These are phyloP conservation scores for Parnassius glacialis DNA, from an alignment of 2,888 invertebrate species.

Conservation along the genomic window DNA sequence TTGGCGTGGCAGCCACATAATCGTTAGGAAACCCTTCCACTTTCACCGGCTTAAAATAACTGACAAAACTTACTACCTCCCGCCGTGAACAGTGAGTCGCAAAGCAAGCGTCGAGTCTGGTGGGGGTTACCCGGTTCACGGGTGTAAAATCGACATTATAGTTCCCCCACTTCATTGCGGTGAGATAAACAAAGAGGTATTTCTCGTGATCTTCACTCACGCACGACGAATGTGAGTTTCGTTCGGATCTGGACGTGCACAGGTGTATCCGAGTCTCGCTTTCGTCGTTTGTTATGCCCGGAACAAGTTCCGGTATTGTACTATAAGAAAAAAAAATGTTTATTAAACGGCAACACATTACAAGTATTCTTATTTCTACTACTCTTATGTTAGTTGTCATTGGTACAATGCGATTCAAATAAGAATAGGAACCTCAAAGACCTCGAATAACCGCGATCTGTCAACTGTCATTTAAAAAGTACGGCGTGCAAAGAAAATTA, in stretches of 20 bases:
- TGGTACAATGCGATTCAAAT: no score
- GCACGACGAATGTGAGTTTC: conserved; percentile 37
- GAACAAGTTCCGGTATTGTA: conserved; percentile 42
- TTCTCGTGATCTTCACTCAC: conserved; percentile 39
- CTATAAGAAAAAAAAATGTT: conserved; percentile 41
- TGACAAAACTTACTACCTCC: conserved; percentile 84
- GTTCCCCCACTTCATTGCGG: conserved; percentile 82
- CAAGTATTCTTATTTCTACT: no score
- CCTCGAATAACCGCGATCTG: no score
- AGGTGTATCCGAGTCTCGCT: conserved; percentile 68
- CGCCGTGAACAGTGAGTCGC: conserved; percentile 88
- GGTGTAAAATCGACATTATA: conserved; percentile 47
- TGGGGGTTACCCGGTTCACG: conserved; percentile 36
- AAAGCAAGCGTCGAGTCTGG: conserved; percentile 82
- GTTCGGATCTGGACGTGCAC: conserved; percentile 35
- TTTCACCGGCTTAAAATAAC: conserved; percentile 82
- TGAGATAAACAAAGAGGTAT: conserved; percentile 80
- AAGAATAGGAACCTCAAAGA: no score
- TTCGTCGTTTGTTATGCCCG: conserved; percentile 50
- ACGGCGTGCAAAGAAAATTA: no score
- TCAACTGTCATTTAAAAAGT: no score
- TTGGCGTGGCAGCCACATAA: background rate
- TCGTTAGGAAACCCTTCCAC: conserved; percentile 54
- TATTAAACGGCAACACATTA: no score
- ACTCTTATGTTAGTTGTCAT: no score